phyloP scores from a whole-genome alignment of 2,888 invertebrate species.

The Tetragonula carbonaria region DNA sequence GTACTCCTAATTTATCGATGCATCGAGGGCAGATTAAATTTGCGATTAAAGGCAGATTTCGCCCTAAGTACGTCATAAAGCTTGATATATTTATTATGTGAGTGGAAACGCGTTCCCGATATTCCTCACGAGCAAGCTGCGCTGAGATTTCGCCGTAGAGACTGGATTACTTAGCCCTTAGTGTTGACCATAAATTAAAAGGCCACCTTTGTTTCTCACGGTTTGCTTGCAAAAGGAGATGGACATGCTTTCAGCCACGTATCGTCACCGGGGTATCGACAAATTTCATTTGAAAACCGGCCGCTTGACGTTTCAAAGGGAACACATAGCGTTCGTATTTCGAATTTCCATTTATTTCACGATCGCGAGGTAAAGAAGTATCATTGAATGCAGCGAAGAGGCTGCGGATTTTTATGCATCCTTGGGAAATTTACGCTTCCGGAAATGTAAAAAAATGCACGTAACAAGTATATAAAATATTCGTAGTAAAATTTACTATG shows the following conservation, averaged over 20 bases:
- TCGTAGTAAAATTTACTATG: no score
- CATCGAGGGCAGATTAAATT: not conserved
- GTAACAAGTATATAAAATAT: no score
- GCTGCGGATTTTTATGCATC: no score
- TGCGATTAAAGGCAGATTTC: slow-evolving; percentile 49
- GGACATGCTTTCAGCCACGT: not conserved
- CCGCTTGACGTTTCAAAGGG: not conserved
- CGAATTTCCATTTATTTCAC: not conserved
- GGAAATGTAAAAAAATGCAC: no score
- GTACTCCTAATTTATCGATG: slow-evolving; percentile 33
- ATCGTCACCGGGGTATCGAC: not conserved
- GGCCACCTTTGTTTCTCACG: not conserved
- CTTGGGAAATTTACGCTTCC: no score
- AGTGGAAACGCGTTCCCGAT: slow-evolving; percentile 24
- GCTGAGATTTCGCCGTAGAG: not conserved
- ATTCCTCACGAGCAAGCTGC: not conserved
- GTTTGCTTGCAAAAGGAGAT: not conserved
- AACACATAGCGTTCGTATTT: not conserved
- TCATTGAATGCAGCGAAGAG: no score
- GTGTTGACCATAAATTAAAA: not conserved
- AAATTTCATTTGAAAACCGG: slow-evolving; percentile 26
- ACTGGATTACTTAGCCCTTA: slow-evolving; percentile 16
- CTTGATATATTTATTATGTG: slow-evolving; percentile 37
- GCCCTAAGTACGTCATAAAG: slow-evolving; percentile 49
- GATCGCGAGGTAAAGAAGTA: not conserved